Evolutionary conservation across 2,797 vertebrate genomes (phyloP), one percentile per base, ranked within the genome.

Genomic region (Trematomus bernacchii): DNA sequence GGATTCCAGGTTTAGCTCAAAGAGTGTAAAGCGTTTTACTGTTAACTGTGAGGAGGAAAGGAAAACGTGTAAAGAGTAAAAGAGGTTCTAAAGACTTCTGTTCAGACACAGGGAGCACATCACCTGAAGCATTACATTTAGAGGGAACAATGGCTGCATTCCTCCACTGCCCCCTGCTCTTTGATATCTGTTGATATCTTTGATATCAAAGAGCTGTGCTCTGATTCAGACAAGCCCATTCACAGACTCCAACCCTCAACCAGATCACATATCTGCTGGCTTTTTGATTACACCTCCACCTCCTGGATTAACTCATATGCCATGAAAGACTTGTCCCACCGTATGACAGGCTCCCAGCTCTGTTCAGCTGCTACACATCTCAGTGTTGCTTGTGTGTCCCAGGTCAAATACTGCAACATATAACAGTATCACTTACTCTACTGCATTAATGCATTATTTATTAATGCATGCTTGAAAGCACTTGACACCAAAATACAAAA

Each of bases 141-240:
- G 54, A 64, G 55, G 51, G 70, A 92, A 93, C 94, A 95, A 95
- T 93, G 81, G 84, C 87, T 68, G 79, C 89, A 92, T 94, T 94
- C 93, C 93, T 91, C 66, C 42, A 43, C 86, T 81, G 70, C 80
- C 84, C 80, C 77, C 83, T 90, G 85, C 90, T 85, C 90, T 92
- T 93, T 93, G 92, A 95, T 94, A 94, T 95, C 89, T 79, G 91
- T 93, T 93, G 92, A 95, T 94, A 94, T 95, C 89, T 79, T 51
- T 77, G 87, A 85, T 94, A 94, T 94, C 93, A 94, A 94, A 94
- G 93, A 80, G 83, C 87, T 76, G 73, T 60, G 82, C 78, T 50
- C 58, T 73, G 84, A 81, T 73, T 85, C 85, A 86, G 83, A 87
- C 89, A 51, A 73, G 70, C 27, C 82, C 85, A 86, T 89, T 92